Base-by-base conservation (phyloP, 2,888 invertebrate species). In the Apeira syringaria region DNA sequence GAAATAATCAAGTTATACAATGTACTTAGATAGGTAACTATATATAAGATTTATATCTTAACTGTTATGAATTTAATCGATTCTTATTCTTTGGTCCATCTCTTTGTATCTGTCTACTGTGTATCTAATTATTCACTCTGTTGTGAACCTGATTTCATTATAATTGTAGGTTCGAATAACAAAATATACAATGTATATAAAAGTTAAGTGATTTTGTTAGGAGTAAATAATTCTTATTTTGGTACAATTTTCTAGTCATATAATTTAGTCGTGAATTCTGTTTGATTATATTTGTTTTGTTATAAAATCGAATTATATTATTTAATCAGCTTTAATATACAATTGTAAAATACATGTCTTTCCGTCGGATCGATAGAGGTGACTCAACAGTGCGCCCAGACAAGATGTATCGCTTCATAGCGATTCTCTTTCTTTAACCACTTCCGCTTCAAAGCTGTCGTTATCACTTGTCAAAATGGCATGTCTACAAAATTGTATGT, bases 111-210 rank as follows among this genome's bases (percentile, higher is more conserved):
- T 15, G 24, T 37, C 27, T 15, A 15, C 15, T 20, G 25, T 40
- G n/a, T 31, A 15, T 8, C 2, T 17, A 9, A 11, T 12, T 29
- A 26, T 15, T 3, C 4, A 15, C 11, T 32, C n/a, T 5, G 7
- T 9, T 12, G 24, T 28, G 11, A 27, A 29, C 33, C 33, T 10
- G 25, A 18, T 30, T 34, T 35, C 34, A 24, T 29, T 2, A 15
- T 15, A 9, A 35, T 34, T 17, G 11, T 36, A 42, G 31, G 27
- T 22, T 42, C 22, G 26, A 42, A 18, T 42, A 42, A 33, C 33
- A 36, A 15, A 42, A 36, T 42, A 42, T 42, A 42, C 35, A 42
- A 42, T 42, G 42, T 42, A 42, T 13, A 42, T 42, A 42, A 13
- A 26, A 25, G 12, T 11, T 8, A 25, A 22, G 7, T 24, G 29